Evolutionary conservation across 1,140 invertebrate genomes (phyloP), one percentile per base, ranked within the genome.

Genomic region (Holcopasites calliopsidis): DNA sequence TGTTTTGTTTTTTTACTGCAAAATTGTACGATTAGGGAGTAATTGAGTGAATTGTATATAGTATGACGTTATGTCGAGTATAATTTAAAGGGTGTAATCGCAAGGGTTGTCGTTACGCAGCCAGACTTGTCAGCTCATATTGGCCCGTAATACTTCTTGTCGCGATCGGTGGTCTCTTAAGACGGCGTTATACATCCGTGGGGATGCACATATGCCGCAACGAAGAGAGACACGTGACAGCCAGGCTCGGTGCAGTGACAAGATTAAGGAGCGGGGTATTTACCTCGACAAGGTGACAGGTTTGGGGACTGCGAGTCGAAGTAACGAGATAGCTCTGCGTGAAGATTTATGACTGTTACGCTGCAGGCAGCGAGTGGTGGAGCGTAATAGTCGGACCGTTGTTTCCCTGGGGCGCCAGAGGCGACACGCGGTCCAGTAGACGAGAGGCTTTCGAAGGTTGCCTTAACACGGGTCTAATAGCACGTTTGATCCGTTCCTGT

Each of bases 401-500:
- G 77, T 52, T 73, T 77, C 68, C 76, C 76, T 31, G n/a, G 76
- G 75, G 80, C 74, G 47, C 49, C 42, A 68, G 65, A 75, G 73
- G 83, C 72, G 79, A 85, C 80, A 80, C 76, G 60, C 65, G 72
- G 75, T 76, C 61, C 65, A 11, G 38, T 73, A 49, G 70, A 79
- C 81, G 71, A 76, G 76, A 66, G 64, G 74, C 75, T 80, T 82
- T 66, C 70, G 82, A 75, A 84, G 79, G 77, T 74, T 58, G 68
- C 52, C 74, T 76, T 84, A 86, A 87, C 82, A 79, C 80, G 78
- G 68, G 76, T 86, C 86, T 87, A 87, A 87, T 87, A 82, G 86
- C 80, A 86, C 85, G 84, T 86, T 87, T 87, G 84, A 87, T 87
- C 83, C 84, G 77, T 60, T 76, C 77, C 76, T 77, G 79, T 65